A percentile compares a stretch with the other conserved stretches of the same genome.
Evolutionary conservation across 2,888 invertebrate genomes (phyloP).

Genomic region (Odontomyia ornata): DNA sequence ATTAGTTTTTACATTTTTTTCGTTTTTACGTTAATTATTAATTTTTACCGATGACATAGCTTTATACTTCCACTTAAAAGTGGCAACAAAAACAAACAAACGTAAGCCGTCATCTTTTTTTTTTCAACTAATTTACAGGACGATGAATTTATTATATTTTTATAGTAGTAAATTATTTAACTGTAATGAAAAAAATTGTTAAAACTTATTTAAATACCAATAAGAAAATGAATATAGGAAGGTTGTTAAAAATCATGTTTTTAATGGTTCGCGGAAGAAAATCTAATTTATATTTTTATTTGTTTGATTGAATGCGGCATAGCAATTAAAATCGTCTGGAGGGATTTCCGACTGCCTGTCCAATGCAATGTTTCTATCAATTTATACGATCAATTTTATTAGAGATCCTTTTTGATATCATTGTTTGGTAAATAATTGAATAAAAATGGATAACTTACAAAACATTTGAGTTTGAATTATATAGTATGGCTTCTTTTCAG

Average conservation of each 20-base stretch:
- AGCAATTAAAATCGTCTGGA: not conserved
- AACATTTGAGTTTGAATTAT: too few species aligned
- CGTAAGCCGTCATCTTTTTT: not conserved
- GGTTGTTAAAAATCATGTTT: not conserved
- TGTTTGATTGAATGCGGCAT: too few species aligned
- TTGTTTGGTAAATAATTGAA: too few species aligned
- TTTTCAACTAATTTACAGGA: not conserved
- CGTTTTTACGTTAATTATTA: not conserved
- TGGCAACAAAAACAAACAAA: not conserved
- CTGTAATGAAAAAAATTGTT: conserved; percentile 7
- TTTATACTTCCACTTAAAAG: not conserved
- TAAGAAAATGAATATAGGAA: not conserved
- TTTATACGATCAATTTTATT: too few species aligned
- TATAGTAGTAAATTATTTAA: conserved; percentile 14
- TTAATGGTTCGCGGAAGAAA: not conserved
- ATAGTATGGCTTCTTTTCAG: too few species aligned
- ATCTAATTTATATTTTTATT: not conserved
- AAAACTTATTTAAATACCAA: not conserved
- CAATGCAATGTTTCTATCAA: too few species aligned
- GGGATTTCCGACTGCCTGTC: too few species aligned
- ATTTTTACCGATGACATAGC: not conserved
- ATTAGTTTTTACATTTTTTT: not conserved
- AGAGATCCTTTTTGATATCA: too few species aligned
- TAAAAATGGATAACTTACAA: too few species aligned
- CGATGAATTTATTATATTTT: not conserved